Percentiles rank a stretch among this genome's conserved stretches.
phyloP scores from a whole-genome alignment of 1,140 invertebrate genomes.

The Heliothis virescens region DNA sequence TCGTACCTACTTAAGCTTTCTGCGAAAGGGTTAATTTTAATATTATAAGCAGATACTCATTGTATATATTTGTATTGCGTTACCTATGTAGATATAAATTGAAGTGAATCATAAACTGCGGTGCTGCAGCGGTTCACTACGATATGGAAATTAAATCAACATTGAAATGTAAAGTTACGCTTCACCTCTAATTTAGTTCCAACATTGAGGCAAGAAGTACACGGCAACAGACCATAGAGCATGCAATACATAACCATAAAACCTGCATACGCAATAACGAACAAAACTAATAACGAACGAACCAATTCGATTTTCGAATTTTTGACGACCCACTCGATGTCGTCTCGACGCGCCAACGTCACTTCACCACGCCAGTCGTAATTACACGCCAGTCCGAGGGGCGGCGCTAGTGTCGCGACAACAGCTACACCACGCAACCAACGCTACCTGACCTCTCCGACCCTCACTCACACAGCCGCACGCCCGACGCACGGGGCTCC shows the following conservation, averaged over 20 bases:
- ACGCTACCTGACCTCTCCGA: slow-evolving; percentile 31
- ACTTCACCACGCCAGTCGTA: slow-evolving; percentile 55
- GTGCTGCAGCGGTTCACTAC: slow-evolving; percentile 1
- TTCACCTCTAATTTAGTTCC: slow-evolving; percentile 11
- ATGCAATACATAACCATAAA: slow-evolving; percentile 11
- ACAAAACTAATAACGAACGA: slow-evolving; percentile 63
- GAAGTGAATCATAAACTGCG: slow-evolving; percentile 1
- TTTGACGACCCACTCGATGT: slow-evolving; percentile 67
- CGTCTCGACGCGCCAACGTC: slow-evolving; percentile 50
- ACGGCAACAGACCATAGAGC: background rate
- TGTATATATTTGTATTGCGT: too few relatives aligned
- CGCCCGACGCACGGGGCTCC: slow-evolving; percentile 36
- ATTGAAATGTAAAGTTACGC: background rate
- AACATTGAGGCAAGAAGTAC: background rate
- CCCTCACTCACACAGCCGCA: slow-evolving; percentile 39
- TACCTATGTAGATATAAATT: background rate
- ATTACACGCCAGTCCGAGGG: slow-evolving; percentile 58
- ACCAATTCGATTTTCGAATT: slow-evolving; percentile 69
- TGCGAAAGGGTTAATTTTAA: too few relatives aligned
- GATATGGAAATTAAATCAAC: background rate
- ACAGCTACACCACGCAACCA: slow-evolving; percentile 33
- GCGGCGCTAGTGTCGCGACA: slow-evolving; percentile 56
- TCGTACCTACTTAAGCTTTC: too few relatives aligned
- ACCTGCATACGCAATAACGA: slow-evolving; percentile 54
- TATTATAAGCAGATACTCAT: too few relatives aligned